Evolutionary conservation across 1,140 invertebrate genomes (phyloP).

Genomic region (Euglossa dilemma): DNA sequence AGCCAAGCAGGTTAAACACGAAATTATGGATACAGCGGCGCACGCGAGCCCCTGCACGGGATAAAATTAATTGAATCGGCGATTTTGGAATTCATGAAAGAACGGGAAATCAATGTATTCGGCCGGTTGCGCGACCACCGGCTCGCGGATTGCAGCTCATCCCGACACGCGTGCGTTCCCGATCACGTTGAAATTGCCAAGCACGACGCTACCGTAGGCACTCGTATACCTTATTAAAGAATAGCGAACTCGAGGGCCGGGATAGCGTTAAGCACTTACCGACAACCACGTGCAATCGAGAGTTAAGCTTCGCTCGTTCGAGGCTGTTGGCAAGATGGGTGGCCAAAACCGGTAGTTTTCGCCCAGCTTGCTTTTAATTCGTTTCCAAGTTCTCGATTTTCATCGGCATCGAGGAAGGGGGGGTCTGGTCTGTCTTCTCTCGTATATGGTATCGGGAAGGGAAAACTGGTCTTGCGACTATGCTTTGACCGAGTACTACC

Average conservation of each 20-base stretch:
- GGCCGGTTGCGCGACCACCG: constrained; percentile 7
- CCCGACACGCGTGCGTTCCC: background rate
- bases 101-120: constrained; percentile 42
- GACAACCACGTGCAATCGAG: no score
- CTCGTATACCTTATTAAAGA: background rate
- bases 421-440: no score
- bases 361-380: no score
- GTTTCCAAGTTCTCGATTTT: no score
- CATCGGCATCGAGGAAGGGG: no score
- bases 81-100: constrained; percentile 47
- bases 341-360: no score
- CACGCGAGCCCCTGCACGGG: background rate
- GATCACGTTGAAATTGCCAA: background rate
- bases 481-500: no score
- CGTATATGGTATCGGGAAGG: no score
- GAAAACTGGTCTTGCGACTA: no score
- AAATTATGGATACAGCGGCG: constrained; percentile 43
- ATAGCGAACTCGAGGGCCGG: background rate
- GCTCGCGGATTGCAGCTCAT: background rate
- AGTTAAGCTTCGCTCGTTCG: no score
- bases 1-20: constrained; percentile 45
- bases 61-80: constrained; percentile 44
- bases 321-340: no score
- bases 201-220: background rate
- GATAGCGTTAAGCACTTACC: background rate